Evolutionary conservation across 1,140 invertebrate species (phyloP).

Genomic region (Phortica variegata): DNA sequence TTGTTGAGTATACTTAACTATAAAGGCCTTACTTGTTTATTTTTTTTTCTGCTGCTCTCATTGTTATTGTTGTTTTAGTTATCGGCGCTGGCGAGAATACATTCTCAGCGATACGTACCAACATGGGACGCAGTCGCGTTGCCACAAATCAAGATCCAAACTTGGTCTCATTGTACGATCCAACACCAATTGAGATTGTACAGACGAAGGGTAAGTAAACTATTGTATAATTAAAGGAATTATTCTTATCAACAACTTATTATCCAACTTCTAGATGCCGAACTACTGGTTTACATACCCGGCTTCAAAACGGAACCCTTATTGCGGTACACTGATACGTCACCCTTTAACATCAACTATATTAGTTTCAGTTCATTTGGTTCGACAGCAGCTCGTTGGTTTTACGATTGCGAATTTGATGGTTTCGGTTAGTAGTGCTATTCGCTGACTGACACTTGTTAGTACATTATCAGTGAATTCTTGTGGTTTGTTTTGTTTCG

Average conservation of each 20-base stretch:
- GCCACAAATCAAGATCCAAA: conserved; percentile 39
- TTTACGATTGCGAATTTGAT: conserved; percentile 48
- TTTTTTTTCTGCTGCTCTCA: not conserved
- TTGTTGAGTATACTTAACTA: too few species aligned
- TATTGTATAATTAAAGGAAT: not conserved
- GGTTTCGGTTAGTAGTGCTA: conserved; percentile 26
- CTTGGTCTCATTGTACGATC: conserved; percentile 41
- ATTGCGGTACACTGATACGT: conserved; percentile 30
- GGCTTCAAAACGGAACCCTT: conserved; percentile 40
- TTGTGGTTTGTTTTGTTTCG: not conserved
- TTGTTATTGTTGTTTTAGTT: conserved; percentile 27
- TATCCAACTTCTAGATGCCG: conserved; percentile 29
- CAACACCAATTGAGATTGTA: conserved; percentile 50
- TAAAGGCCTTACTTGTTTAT: not conserved
- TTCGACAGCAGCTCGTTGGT: conserved; percentile 40
- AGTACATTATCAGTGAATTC: not conserved
- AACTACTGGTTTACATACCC: conserved; percentile 42
- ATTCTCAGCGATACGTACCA: conserved; percentile 45
- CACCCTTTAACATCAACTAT: conserved; percentile 36
- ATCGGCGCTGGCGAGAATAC: conserved; percentile 49
- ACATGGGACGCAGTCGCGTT: conserved; percentile 34
- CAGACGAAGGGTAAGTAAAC: conserved; percentile 41
- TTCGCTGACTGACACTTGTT: not conserved
- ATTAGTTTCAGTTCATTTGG: conserved; percentile 48
- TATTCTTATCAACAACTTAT: not conserved